Conservation (phyloP, 2,113 vertebrate species). For the Hiodon tergisus region DNA sequence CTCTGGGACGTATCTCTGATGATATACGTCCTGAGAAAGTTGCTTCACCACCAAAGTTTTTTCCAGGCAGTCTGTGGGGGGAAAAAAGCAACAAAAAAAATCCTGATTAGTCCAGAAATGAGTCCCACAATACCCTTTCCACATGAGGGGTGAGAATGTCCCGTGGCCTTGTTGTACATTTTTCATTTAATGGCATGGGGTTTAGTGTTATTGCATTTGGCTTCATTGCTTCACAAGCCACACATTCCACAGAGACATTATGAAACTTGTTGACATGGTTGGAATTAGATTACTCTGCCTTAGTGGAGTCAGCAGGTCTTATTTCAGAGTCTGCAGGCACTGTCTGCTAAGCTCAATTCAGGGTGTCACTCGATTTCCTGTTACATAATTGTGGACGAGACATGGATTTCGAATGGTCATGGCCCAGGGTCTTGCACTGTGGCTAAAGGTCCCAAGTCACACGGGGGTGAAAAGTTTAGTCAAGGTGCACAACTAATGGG, state of each 20-base stretch:
- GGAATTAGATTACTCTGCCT: background rate
- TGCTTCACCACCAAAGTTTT: too few relatives aligned
- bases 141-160: background rate
- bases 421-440: background rate
- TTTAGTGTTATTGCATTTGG: conserved; percentile 10
- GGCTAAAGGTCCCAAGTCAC: background rate
- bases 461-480: background rate
- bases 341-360: conserved; percentile 2
- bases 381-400: conserved; percentile 1
- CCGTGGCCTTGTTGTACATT: background rate
- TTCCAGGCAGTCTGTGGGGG: background rate
- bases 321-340: background rate
- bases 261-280: background rate
- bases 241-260: background rate
- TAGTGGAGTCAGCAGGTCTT: background rate
- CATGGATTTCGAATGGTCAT: background rate
- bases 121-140: background rate
- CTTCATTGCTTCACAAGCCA: background rate
- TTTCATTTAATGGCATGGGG: background rate
- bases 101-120: background rate
- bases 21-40: too few relatives aligned
- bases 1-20: too few relatives aligned
- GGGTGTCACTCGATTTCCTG: background rate
- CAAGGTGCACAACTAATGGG: background rate
- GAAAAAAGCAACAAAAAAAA: background rate